A percentile compares a stretch with the other conserved stretches of the same genome.
Evolutionary conservation across 2,888 invertebrate species (phyloP).

Genomic region (Ophraella communa): DNA sequence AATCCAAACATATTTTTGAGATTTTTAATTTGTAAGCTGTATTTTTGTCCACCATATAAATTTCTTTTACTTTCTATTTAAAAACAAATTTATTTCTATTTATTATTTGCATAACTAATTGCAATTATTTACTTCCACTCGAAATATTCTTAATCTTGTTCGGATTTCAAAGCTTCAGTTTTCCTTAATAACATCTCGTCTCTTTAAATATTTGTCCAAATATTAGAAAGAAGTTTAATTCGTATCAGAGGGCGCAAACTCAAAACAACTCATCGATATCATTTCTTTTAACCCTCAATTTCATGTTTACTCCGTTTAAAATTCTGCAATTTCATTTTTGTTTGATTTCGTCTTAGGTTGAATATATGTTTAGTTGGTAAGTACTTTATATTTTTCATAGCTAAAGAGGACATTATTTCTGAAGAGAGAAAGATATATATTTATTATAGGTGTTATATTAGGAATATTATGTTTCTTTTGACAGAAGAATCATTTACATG

Average conservation of each 20-base stretch:
- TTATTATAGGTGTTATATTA: too few relatives aligned
- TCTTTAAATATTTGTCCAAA: constrained; percentile 2
- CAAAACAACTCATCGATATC: constrained; percentile 21
- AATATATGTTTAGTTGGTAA: constrained; percentile 20
- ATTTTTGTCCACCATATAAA: too few relatives aligned
- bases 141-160: not conserved
- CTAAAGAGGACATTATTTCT: not conserved
- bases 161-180: not conserved
- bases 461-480: too few relatives aligned
- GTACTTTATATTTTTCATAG: constrained; percentile 2
- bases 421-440: not conserved
- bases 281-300: constrained; percentile 33
- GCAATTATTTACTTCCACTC: not conserved
- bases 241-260: constrained; percentile 8
- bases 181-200: not conserved
- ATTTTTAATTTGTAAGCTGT: too few relatives aligned
- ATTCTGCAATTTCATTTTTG: constrained; percentile 20
- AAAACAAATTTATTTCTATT: too few relatives aligned
- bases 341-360: constrained; percentile 17
- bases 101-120: not conserved
- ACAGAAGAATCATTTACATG: too few relatives aligned
- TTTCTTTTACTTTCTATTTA: too few relatives aligned
- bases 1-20: too few relatives aligned
- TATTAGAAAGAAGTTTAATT: not conserved
- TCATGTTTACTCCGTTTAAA: constrained; percentile 23